Evolutionary conservation across 37 sponge, comb jelly and placozoan species (phyloP), one percentile per base, ranked within the genome.

Genomic region (Oscarella lobularis): DNA sequence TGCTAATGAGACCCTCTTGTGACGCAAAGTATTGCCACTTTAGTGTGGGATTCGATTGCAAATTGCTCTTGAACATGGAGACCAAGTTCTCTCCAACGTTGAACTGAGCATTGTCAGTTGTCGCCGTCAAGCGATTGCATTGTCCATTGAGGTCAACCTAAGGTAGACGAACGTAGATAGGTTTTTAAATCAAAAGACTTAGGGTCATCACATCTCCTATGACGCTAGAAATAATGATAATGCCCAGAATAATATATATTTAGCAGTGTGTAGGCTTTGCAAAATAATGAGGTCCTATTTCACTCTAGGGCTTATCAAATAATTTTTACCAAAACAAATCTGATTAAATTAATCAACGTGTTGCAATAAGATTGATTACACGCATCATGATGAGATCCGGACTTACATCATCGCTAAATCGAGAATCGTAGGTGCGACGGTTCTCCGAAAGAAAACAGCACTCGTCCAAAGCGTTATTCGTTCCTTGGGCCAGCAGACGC

Each of bases 21-120:
- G 82, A 81, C 34, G 77, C 82, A 76, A 81, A 81, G 72, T 81
- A 81, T 54, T 81, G 82, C 77, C 76, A 81, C 38, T 66, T 81
- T 31, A 76, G 30, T 14, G 67, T 38, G 32, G 77, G 71, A 68
- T 29, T 4, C 29, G 5, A 4, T 4, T 68, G 5, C 31, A 68
- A 35, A 5, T 68, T 4, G 29, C 4, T 14, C 71, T 68, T 68
- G 5, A 14, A 5, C 31, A 29, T 14, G 71, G 6, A 32, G 33
- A 5, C 4, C 4, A 68, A 34, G 29, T 32, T 20, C 29, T 32
- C 5, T 5, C 71, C 31, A 35, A 68, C 33, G 31, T 4, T 68
- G 71, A 4, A 68, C 6, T 14, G 31, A 34, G 71, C 29, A 4
- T 32, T 5, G 6, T 4, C 6, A 29, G 71, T 35, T 34, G 29